Base-by-base conservation (phyloP, 2,797 vertebrate species). In the Florisuga fusca region DNA sequence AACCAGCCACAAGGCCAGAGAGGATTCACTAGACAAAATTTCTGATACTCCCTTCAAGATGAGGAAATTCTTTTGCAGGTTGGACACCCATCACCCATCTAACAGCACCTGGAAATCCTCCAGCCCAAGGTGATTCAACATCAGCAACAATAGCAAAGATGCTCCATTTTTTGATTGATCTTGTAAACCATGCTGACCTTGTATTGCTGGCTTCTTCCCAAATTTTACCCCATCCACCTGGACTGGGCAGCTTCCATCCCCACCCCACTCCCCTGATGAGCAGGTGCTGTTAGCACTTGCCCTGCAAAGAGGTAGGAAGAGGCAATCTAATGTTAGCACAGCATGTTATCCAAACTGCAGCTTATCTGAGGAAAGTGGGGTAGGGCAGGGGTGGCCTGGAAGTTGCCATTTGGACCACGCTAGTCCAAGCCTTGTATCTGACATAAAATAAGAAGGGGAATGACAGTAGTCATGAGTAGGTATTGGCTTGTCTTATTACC, bases 401-500 rank as follows among this genome's bases (percentile, higher is more conserved):
- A 80, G 48, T n/a, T 59, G 55, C 34, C 45, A 15, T 58, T 45
- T 57, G 59, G 53, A 68, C 45, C 1, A 1, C 25, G 7, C 85
- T 95, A 96, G 55, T 94, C 62, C 55, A 68, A 83, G 69, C 54
- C 53, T 46, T 92, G 34, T 43, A 62, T 75, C 38, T 85, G 90
- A 86, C 21, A 27, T 12, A 76, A 45, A 76, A 62, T 19, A 48
- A 93, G 62, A 41, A 93, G 50, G 51, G 90, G 57, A 75, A 94
- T 2, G 23, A 85, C 34, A 41, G 51, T 6, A 51, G 73, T 71
- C 22, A 55, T 5, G 22, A 94, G 43, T 8, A 78, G 76, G 59
- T 87, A 29, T 2, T 90, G 86, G 61, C 23, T 25, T 67, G 62
- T 55, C 71, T 53, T 75, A 48, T 43, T 95, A 97, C 97, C 97